Evolutionary conservation across 2,113 vertebrate species (phyloP).

Genomic region (Saguinus imperator): DNA sequence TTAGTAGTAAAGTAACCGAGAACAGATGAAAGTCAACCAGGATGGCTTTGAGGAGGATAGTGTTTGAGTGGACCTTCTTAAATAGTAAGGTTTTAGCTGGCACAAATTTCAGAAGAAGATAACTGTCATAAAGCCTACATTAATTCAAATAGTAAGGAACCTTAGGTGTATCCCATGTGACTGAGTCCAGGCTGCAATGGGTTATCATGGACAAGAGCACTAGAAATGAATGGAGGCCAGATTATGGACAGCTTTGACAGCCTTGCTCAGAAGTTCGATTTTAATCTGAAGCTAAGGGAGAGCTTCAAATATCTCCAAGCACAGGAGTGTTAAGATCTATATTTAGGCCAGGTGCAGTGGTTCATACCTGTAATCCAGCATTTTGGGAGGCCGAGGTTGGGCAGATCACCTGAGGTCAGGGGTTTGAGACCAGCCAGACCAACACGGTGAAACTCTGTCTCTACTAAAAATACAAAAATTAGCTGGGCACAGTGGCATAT

Average conservation of each 20-base stretch:
- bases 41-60: neutral
- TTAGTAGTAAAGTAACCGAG: neutral
- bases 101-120: neutral
- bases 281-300: neutral
- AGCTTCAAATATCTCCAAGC: neutral
- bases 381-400: too few relatives aligned
- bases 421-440: too few relatives aligned
- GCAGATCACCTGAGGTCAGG: too few relatives aligned
- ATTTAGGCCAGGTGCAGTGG: neutral
- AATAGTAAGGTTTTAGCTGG: neutral
- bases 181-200: neutral
- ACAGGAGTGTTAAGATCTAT: neutral
- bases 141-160: neutral
- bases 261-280: neutral
- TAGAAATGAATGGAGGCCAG: neutral
- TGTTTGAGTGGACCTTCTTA: neutral
- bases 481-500: too few relatives aligned
- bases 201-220: neutral
- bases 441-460: too few relatives aligned
- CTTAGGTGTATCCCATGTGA: neutral
- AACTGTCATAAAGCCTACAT: neutral
- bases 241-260: neutral
- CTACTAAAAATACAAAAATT: too few relatives aligned
- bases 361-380: too few relatives aligned
- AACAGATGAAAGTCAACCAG: neutral